A percentile compares a stretch with the other conserved stretches of the same genome.
Conservation (phyloP, 2,888 invertebrate genomes). For the Neoscelio sp. region DNA sequence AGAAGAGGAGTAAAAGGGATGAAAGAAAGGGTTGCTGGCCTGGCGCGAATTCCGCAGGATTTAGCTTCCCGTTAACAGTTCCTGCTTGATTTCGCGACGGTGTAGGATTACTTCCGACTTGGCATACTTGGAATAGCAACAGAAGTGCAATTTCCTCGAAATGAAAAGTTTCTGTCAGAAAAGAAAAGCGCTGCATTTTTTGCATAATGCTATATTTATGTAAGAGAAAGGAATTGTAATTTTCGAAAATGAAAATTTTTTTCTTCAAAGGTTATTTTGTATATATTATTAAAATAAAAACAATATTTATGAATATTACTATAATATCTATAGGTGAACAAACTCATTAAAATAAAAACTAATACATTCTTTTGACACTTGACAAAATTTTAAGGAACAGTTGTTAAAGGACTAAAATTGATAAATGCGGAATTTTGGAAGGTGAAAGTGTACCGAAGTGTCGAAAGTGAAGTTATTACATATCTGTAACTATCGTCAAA, state of each 20-base stretch:
- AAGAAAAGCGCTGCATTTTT: neutral
- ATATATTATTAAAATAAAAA: too few species aligned
- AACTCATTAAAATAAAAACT: too few species aligned
- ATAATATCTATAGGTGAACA: too few species aligned
- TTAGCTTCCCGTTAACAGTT: constrained; percentile 7
- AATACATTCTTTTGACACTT: too few species aligned
- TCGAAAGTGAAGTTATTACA: too few species aligned
- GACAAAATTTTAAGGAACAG: too few species aligned
- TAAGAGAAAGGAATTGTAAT: neutral
- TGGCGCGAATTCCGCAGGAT: constrained; percentile 8
- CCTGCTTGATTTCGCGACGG: constrained; percentile 4
- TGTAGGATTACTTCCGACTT: constrained; percentile 11
- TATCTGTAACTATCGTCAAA: constrained; percentile 7
- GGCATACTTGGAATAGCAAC: neutral
- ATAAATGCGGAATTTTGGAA: neutral
- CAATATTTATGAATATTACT: too few species aligned
- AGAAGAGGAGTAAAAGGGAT: constrained; percentile 19
- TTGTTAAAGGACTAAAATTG: too few species aligned
- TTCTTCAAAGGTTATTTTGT: too few species aligned
- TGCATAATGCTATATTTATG: neutral
- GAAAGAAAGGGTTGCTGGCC: constrained; percentile 8
- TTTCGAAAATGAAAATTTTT: neutral
- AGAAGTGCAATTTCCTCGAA: constrained; percentile 2
- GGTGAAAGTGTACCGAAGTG: neutral
- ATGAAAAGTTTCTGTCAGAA: neutral